phyloP scores from a whole-genome alignment of 2,888 invertebrate species.

The Melinopterus prodromus region DNA sequence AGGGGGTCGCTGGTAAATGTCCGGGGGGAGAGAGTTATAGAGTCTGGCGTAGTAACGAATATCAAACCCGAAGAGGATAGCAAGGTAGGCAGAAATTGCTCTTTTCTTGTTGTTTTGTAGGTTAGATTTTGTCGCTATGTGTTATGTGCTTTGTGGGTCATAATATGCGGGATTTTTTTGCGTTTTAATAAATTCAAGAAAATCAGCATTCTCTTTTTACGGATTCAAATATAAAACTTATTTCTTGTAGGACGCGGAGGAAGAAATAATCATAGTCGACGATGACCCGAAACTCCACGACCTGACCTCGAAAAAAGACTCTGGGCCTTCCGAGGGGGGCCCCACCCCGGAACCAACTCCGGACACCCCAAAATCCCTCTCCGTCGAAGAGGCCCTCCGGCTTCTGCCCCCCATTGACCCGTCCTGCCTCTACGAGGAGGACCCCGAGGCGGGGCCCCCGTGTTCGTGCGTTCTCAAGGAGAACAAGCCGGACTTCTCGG shows the following conservation, averaged over 20 bases:
- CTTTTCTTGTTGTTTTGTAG: no score
- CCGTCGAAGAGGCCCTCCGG: constrained; percentile 69
- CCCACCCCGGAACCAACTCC: not conserved
- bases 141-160: no score
- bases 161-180: no score
- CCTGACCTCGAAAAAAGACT: constrained; percentile 13
- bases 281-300: constrained; percentile 40
- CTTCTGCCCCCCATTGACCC: constrained; percentile 72
- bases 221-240: not conserved
- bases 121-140: no score
- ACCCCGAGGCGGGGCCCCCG: constrained; percentile 36
- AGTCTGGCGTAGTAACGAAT: constrained; percentile 56
- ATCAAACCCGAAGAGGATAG: constrained; percentile 45
- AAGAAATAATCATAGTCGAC: constrained; percentile 47
- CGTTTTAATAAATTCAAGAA: no score
- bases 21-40: constrained; percentile 49
- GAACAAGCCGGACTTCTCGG: constrained; percentile 51
- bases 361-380: constrained; percentile 55
- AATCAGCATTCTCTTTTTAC: no score
- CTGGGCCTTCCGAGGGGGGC: constrained; percentile 19
- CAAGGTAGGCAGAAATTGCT: not conserved
- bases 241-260: constrained; percentile 32
- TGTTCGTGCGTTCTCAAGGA: constrained; percentile 55
- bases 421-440: constrained; percentile 40
- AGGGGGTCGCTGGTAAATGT: not conserved